Evolutionary conservation across 2,888 invertebrate species (phyloP), one percentile per base, ranked within the genome.

Genomic region (Eristalis pertinax): DNA sequence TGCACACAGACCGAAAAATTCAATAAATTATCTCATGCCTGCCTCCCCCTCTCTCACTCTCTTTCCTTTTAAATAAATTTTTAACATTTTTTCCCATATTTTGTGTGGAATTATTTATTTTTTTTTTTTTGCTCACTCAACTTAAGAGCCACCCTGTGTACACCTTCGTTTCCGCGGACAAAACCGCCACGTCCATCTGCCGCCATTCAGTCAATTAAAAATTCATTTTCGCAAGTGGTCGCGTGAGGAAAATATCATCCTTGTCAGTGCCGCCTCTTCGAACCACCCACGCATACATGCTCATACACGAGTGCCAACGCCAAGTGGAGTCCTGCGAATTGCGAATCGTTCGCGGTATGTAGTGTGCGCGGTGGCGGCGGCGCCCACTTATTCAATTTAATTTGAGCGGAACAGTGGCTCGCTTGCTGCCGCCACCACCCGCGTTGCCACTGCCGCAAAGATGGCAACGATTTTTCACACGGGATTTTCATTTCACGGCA

Each of bases 311-410:
- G 43, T n/a, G n/a, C n/a, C n/a, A n/a, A n/a, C n/a, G n/a, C n/a
- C n/a, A n/a, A n/a, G n/a, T 4, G 43, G 19, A 19, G 50, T 19
- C 50, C 50, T 50, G 50, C 58, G 67, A 32, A 58, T 1, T 4
- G 11, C n/a, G n/a, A n/a, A n/a, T n/a, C n/a, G n/a, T n/a, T 56
- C 64, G 67, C 22, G 67, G 38, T 26, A 69, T 26, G 60, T 35
- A 63, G 15, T 15, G 24, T 10, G 64, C 26, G 43, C 32, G 32
- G 32, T 8, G 29, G 62, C 77, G 32, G 32, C 32, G 29, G 62
- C 77, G 24, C 69, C 68, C 72, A 68, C 78, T 78, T 78, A 74
- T 83, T 83, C 73, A 83, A 83, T 83, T 83, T 74, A 73, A 83
- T 74, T 83, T 78, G 60, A 77, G 22, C 62, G 75, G 7, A 67